These are phyloP conservation scores for Tokudaia tokunoshimensis DNA, from an alignment of 2,797 vertebrate genomes.

Conservation along the genomic window DNA sequence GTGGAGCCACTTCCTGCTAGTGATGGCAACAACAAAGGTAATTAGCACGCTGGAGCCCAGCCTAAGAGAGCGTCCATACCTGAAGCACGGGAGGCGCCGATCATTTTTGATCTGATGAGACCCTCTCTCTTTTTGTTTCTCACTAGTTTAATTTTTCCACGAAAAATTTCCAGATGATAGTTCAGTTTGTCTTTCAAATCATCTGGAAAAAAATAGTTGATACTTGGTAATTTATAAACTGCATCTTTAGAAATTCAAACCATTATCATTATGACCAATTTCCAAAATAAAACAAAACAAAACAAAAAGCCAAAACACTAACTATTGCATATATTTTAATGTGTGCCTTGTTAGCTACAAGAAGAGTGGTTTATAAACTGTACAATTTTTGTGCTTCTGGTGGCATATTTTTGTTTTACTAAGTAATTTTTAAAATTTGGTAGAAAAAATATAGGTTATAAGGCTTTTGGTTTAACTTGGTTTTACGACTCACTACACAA, in stretches of 20 bases:
- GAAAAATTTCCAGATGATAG: slow-evolving; percentile 90
- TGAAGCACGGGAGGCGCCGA: slow-evolving; percentile 94
- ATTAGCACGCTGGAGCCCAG: fast-evolving
- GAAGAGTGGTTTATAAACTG: neutral
- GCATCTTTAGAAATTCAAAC: neutral
- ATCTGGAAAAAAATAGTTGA: slow-evolving; percentile 87
- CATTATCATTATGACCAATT: neutral
- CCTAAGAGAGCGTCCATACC: slow-evolving; percentile 84
- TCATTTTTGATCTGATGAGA: slow-evolving; percentile 95
- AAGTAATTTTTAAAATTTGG: neutral
- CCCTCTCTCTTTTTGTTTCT: slow-evolving; percentile 94
- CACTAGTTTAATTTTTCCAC: slow-evolving; percentile 91
- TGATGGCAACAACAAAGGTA: neutral
- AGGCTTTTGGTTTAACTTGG: neutral
- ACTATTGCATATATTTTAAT: neutral
- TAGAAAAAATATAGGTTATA: neutral
- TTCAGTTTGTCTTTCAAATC: slow-evolving; percentile 94
- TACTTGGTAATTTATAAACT: neutral
- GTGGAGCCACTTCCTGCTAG: neutral
- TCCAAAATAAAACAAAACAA: neutral
- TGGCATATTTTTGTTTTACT: neutral
- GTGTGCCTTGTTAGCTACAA: neutral
- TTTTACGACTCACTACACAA: neutral
- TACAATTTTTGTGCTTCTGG: neutral
- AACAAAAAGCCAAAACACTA: neutral